Evolutionary conservation across 2,797 vertebrate species (phyloP).

Genomic region (Periophthalmus magnuspinnatus): DNA sequence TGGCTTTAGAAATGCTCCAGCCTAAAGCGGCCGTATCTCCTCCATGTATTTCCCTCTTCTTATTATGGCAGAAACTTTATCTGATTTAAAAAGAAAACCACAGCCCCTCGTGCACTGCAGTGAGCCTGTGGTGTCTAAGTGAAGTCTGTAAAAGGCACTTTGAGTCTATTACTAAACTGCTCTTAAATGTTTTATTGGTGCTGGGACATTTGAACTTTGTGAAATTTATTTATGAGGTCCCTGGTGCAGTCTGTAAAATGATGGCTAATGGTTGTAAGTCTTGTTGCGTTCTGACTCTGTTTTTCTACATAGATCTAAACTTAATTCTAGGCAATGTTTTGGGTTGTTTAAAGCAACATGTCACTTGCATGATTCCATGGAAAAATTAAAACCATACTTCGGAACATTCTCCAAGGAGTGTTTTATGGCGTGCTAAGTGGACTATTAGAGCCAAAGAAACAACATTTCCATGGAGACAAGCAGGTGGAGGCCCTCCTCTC

Average conservation of each 20-base stretch:
- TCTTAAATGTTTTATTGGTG: neutral
- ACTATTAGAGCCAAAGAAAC: no score
- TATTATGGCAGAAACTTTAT: neutral
- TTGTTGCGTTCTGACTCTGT: neutral
- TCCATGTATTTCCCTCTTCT: neutral
- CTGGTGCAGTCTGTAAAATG: neutral
- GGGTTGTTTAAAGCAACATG: no score
- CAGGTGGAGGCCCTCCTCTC: no score
- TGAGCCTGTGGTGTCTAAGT: neutral
- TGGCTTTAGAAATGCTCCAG: neutral
- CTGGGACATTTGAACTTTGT: conserved; percentile 29
- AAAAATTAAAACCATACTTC: no score
- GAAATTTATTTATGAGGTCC: conserved; percentile 23
- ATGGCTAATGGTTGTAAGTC: neutral
- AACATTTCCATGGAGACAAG: no score
- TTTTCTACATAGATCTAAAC: neutral
- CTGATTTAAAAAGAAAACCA: neutral
- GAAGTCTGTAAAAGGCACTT: neutral
- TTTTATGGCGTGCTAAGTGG: no score
- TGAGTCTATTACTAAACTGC: neutral
- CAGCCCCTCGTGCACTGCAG: neutral
- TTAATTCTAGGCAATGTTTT: no score
- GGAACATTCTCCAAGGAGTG: no score
- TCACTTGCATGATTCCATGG: no score
- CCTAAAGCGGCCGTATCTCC: neutral